These are phyloP conservation scores for Pterostichus niger DNA, from an alignment of 2,888 invertebrate genomes.

Conservation along the genomic window DNA sequence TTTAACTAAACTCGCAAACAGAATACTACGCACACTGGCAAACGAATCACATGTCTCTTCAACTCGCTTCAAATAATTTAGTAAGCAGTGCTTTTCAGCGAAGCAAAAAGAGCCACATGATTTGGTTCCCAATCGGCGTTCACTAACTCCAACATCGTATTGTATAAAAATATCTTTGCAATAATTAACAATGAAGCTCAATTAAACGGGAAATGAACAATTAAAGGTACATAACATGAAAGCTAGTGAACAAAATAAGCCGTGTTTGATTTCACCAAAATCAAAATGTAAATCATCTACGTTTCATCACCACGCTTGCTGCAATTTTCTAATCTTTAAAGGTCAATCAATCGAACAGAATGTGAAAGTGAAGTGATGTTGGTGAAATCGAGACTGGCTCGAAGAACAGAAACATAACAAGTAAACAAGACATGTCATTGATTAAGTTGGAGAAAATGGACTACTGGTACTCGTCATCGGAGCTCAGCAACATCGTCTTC, in stretches of 20 bases:
- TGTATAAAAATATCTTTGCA: constrained; percentile 64
- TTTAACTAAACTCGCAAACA: constrained; percentile 28
- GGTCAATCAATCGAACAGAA: constrained; percentile 8
- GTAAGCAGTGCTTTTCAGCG: constrained; percentile 23
- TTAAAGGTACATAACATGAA: background rate
- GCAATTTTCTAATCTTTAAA: background rate
- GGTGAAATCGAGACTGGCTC: background rate
- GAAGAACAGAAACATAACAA: constrained; percentile 4
- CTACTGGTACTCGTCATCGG: constrained; percentile 88
- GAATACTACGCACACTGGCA: background rate
- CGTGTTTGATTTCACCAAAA: constrained; percentile 8
- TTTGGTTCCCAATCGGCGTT: background rate
- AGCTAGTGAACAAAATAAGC: constrained; percentile 11
- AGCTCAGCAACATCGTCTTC: constrained; percentile 96
- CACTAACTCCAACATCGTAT: background rate
- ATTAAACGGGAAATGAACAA: constrained; percentile 32
- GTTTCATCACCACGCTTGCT: background rate
- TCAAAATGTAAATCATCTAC: background rate
- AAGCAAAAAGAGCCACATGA: background rate
- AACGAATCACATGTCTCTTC: background rate
- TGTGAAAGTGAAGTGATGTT: constrained; percentile 24
- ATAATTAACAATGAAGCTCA: constrained; percentile 43
- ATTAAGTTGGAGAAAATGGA: background rate
- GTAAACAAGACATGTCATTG: background rate
- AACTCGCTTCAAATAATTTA: background rate